Conservation (phyloP, 2,797 vertebrate species). For the Dicrostonyx torquatus region DNA sequence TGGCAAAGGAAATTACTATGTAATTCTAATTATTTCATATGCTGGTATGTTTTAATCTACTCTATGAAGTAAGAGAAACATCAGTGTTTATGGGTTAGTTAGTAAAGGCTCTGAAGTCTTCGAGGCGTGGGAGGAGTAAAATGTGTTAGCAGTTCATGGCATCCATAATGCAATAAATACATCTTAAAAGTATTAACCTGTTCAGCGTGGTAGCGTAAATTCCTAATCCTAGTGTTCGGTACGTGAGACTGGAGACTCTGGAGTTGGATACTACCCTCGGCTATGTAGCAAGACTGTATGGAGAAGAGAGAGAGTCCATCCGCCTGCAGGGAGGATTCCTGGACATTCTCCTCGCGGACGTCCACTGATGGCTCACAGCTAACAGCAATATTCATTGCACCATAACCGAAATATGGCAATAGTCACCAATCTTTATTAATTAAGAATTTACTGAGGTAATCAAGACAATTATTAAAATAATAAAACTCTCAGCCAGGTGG, state of each 20-base stretch:
- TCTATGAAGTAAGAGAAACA: conserved; percentile 86
- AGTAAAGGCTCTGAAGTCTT: conserved; percentile 81
- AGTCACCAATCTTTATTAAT: conserved; percentile 19
- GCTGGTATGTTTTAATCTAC: conserved; percentile 87
- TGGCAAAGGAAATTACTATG: conserved; percentile 89
- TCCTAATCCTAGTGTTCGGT: not conserved
- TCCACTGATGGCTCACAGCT: conserved; percentile 41
- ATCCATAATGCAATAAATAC: conserved; percentile 72
- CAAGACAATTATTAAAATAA: not conserved
- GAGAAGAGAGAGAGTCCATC: not conserved
- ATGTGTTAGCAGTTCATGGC: conserved; percentile 75
- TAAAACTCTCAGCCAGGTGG: not conserved
- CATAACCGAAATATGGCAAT: not conserved
- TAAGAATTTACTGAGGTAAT: not conserved
- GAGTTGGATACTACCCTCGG: not conserved
- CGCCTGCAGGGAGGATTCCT: conserved; percentile 43
- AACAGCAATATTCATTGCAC: not conserved
- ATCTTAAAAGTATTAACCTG: conserved; percentile 70
- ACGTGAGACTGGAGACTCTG: not conserved
- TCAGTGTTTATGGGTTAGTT: conserved; percentile 83
- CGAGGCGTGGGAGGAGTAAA: conserved; percentile 72
- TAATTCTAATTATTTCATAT: conserved; percentile 87
- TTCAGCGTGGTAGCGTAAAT: not conserved
- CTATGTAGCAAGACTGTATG: not conserved
- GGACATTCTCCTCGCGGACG: conserved; percentile 59